Conservation (phyloP, 2,113 vertebrate species). For the Sturnira hondurensis region DNA sequence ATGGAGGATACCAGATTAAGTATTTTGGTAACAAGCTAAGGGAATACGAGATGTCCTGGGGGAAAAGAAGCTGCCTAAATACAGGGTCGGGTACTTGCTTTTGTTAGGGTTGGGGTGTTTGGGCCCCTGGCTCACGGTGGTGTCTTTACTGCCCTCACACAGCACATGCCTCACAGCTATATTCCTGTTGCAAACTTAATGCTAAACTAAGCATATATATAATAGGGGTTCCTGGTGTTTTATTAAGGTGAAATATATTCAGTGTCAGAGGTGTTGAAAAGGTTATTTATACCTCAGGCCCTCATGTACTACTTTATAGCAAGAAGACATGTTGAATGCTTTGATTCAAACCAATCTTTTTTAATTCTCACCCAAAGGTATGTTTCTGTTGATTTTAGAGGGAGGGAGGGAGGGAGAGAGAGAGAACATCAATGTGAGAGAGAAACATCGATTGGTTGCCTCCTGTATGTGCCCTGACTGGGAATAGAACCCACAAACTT, state of each 20-base stretch:
- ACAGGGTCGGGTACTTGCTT: background rate
- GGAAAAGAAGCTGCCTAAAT: background rate
- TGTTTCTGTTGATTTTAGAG: too few relatives aligned
- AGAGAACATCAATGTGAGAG: background rate
- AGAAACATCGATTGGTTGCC: too few relatives aligned
- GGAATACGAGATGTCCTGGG: background rate
- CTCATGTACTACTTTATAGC: background rate
- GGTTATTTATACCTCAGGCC: background rate
- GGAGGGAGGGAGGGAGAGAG: background rate
- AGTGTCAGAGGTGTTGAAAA: background rate
- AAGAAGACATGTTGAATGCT: background rate
- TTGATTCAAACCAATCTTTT: background rate
- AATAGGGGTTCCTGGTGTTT: background rate
- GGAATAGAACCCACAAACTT: too few relatives aligned
- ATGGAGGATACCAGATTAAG: background rate
- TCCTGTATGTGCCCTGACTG: too few relatives aligned
- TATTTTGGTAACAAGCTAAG: background rate
- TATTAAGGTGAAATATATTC: slow-evolving; percentile 5
- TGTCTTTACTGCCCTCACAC: background rate
- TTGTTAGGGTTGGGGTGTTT: background rate
- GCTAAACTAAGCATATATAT: too few relatives aligned
- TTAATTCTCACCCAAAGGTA: background rate
- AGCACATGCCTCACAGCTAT: background rate
- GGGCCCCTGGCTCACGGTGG: background rate
- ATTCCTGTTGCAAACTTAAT: background rate